Base-by-base conservation (phyloP, 35 echinoderm and acorn worm genomes). In the Apostichopus japonicus region DNA sequence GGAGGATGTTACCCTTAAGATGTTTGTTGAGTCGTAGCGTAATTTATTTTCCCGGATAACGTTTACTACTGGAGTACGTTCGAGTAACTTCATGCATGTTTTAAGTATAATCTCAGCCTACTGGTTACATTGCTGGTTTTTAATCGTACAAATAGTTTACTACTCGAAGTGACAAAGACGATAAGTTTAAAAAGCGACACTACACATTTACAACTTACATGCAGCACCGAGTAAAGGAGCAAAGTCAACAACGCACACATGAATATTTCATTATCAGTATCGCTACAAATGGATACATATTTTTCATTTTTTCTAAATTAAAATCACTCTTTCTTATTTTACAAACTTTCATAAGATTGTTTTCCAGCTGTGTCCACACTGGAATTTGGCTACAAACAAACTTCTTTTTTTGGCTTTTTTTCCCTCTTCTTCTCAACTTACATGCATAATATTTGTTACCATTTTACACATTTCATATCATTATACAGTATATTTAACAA, bases 401-500 rank as follows among this genome's bases (percentile, higher is more conserved):
- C 13, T 10, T 75, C 11, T 6, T 4, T 75, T 19, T 75, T 19
- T 75, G 14, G 14, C 71, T 23, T 21, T 75, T 75, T 75, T n/a
- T 75, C 22, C 19, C 17, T 75, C 17, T 75, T 75, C n/a, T 75
- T n/a, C n/a, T 75, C 22, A 21, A 75, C 71, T 75, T 75, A 44
- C 71, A 75, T 75, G 71, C 71, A 75, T 75, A 75, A 75, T 75
- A 21, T 75, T 75, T 75, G 17, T 75, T 75, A 75, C 71, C 71
- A 75, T 75, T 75, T 75, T 75, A 75, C 71, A 75, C 71, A 75
- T 75, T 75, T 75, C 22, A 23, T 75, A 75, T 19, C 71, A 75
- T 75, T 75, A 75, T 75, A 75, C 71, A 75, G 71, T 75, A 75
- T 75, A 75, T 75, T 75, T 75, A 75, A 75, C 71, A 75, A 75